A percentile compares a stretch with the other conserved stretches of the same genome.
phyloP scores from a whole-genome alignment of 2,888 invertebrate species.

The Brachypalpus laphriformis region DNA sequence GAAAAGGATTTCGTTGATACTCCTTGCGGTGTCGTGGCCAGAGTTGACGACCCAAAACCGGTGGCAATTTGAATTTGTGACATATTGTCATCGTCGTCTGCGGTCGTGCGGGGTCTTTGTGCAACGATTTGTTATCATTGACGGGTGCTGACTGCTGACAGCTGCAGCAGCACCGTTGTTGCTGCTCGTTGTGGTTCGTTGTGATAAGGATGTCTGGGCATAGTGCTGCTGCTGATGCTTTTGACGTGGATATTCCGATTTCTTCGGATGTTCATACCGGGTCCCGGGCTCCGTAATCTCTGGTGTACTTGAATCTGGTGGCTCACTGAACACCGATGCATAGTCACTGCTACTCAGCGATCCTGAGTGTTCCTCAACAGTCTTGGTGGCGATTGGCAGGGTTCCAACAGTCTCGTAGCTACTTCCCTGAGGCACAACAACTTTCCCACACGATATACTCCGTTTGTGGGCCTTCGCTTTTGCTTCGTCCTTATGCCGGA shows the following conservation, averaged over 20 bases:
- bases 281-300: conserved; percentile 11
- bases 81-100: conserved; percentile 53
- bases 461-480: conserved; percentile 77
- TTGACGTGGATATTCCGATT: conserved; percentile 78
- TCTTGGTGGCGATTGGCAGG: conserved; percentile 76
- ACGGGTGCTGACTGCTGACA: conserved; percentile 44
- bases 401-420: conserved; percentile 79
- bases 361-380: conserved; percentile 77
- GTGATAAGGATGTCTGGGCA: conserved; percentile 48
- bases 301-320: conserved; percentile 8
- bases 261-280: conserved; percentile 81
- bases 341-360: conserved; percentile 83
- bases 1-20: conserved; percentile 57
- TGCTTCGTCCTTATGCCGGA: conserved; percentile 57
- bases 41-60: conserved; percentile 46
- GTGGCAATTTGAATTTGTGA: conserved; percentile 58
- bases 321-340: conserved; percentile 82
- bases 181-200: conserved; percentile 38
- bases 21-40: conserved; percentile 62
- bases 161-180: conserved; percentile 68
- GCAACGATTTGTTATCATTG: conserved; percentile 36
- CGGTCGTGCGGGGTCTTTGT: conserved; percentile 48
- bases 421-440: conserved; percentile 69
- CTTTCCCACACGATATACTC: conserved; percentile 78
- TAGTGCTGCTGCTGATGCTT: conserved; percentile 62